phyloP scores from a whole-genome alignment of 2,797 vertebrate genomes.

The Rhinogobio ventralis region DNA sequence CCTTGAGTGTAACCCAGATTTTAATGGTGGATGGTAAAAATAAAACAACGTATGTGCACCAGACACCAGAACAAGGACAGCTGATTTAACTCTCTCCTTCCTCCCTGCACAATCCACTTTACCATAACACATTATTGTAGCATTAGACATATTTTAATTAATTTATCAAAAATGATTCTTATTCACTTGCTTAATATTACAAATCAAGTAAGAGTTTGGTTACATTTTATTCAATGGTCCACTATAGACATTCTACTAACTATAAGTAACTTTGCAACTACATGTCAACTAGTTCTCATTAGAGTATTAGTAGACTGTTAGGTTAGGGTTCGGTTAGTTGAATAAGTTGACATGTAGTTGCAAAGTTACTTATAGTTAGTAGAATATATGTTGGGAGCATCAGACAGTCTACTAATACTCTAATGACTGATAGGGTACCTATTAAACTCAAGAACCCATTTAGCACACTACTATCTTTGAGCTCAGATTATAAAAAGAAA shows the following conservation, averaged over 20 bases:
- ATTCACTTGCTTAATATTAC: constrained; percentile 34
- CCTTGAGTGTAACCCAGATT: constrained; percentile 73
- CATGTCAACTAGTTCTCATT: not conserved
- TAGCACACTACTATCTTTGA: no score
- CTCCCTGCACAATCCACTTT: constrained; percentile 69
- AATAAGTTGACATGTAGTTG: not conserved
- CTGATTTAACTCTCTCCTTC: constrained; percentile 78
- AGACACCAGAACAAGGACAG: constrained; percentile 79
- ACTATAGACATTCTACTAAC: not conserved
- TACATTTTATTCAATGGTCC: not conserved
- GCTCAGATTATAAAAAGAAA: no score
- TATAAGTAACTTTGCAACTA: not conserved
- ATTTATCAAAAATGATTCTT: constrained; percentile 40
- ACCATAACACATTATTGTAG: not conserved
- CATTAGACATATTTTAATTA: not conserved
- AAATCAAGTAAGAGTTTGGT: not conserved
- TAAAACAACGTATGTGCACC: constrained; percentile 80
- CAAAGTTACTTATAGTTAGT: not conserved
- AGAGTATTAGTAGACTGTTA: no score
- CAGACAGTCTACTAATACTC: no score
- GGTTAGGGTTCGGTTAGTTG: no score
- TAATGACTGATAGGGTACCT: no score
- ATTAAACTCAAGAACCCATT: no score
- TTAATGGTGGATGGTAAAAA: constrained; percentile 74
- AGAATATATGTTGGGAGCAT: no score